Base-by-base conservation (phyloP, 2,113 vertebrate genomes). In the Camelus dromedarius region DNA sequence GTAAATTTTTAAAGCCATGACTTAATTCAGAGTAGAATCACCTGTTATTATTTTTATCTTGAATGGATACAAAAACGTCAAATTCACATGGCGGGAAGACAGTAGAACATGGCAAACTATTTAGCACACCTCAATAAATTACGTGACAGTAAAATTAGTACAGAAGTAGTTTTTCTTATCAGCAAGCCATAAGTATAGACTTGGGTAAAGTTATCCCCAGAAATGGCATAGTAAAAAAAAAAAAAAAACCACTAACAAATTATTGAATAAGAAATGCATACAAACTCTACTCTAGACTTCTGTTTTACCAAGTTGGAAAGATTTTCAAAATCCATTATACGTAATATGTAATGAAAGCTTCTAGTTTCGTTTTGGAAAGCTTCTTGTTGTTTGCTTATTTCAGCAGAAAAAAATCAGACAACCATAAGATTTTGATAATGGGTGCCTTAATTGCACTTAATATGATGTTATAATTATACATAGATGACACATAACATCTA, bases 361-460 rank as follows among this genome's bases (percentile, higher is more conserved):
- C 67, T 86, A 90, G 82, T 69, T 97, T 95, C 19, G 5, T 90
- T 95, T 88, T 85, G 93, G 95, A 96, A 96, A 96, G 86, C 89
- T 97, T 93, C 92, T 91, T 96, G 80, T 97, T 93, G 87, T 96
- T 97, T 96, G 76, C 32, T 97, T 96, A 93, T 96, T 92, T 97
- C 90, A 96, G 88, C 84, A 95, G 87, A 96, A 95, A 42, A 42
- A 97, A 98, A 95, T 81, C 92, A 97, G 93, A 97, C 85, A 97
- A 94, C 88, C 92, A 77, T 95, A 95, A 93, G 82, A 98, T 97
- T 98, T 98, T 96, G 95, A 90, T 89, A 77, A 92, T 96, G 64
- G 54, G 50, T 83, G 89, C 69, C 91, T 64, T 94, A 94, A 76
- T 69, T 87, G 35, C 15, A 70, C 58, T 95, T 86, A 50, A 89